These are phyloP conservation scores for Poecile montanus DNA, from an alignment of 2,797 vertebrate genomes.

Conservation along the genomic window DNA sequence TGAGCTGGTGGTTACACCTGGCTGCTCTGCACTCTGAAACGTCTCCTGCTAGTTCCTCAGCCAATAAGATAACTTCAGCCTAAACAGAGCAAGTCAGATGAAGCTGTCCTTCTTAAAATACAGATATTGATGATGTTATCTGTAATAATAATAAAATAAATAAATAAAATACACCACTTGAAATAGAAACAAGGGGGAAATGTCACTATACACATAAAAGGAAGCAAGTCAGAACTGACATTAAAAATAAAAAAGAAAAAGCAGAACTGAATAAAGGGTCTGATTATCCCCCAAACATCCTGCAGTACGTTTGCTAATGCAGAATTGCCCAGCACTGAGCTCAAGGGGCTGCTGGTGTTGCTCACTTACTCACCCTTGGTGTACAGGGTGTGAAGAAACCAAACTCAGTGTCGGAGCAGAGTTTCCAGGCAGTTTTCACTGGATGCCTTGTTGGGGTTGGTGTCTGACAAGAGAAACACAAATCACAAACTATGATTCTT, in stretches of 20 bases:
- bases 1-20: neutral
- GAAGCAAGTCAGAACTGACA: neutral
- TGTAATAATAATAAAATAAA: neutral
- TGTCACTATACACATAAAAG: neutral
- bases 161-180: neutral
- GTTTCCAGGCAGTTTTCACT: neutral
- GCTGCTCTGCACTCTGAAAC: neutral
- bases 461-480: neutral
- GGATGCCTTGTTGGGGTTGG: neutral
- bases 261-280: neutral
- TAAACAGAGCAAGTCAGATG: neutral
- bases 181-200: neutral
- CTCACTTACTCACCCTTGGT: neutral
- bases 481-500: neutral
- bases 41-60: neutral
- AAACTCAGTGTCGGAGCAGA: fast-evolving
- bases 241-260: neutral
- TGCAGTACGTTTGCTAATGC: neutral
- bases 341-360: neutral
- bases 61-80: neutral
- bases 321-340: neutral
- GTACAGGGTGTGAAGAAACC: neutral
- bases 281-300: neutral
- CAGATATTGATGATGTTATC: neutral
- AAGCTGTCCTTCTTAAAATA: neutral